Percentiles rank a stretch among this genome's conserved stretches.
Conservation (phyloP, 1,140 invertebrate genomes). For the Euura lappo region DNA sequence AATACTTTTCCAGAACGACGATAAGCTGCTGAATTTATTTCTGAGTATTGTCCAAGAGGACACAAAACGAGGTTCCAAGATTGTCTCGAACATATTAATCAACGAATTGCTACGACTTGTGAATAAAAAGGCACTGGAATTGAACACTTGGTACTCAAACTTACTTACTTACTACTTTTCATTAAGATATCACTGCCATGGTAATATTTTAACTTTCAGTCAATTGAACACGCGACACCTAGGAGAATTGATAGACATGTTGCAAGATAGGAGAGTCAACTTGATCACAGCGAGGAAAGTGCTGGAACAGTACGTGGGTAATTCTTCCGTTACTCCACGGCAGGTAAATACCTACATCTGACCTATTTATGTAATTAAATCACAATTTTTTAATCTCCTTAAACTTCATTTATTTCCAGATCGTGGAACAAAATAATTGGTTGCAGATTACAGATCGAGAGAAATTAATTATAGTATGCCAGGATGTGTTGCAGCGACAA, state of each 20-base stretch:
- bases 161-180: too few relatives aligned
- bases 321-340: slow-evolving; percentile 49
- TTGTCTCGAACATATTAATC: slow-evolving; percentile 71
- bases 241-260: slow-evolving; percentile 66
- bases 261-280: slow-evolving; percentile 68
- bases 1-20: slow-evolving; percentile 67
- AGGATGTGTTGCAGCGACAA: slow-evolving; percentile 69
- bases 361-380: background rate
- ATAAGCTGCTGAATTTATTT: slow-evolving; percentile 68
- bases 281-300: slow-evolving; percentile 62
- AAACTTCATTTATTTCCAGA: slow-evolving; percentile 45
- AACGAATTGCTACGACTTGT: slow-evolving; percentile 70
- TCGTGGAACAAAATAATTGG: slow-evolving; percentile 70
- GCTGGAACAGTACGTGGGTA: slow-evolving; percentile 61
- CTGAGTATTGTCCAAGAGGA: slow-evolving; percentile 60
- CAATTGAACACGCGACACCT: slow-evolving; percentile 57
- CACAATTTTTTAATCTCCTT: background rate
- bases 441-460: slow-evolving; percentile 67
- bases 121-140: slow-evolving; percentile 67
- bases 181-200: too few relatives aligned
- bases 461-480: slow-evolving; percentile 68
- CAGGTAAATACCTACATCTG: slow-evolving; percentile 51
- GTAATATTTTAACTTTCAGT: slow-evolving; percentile 47
- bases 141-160: slow-evolving; percentile 62
- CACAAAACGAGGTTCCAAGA: slow-evolving; percentile 60